phyloP scores from a whole-genome alignment of 2,113 vertebrate genomes.

The Progne subis region DNA sequence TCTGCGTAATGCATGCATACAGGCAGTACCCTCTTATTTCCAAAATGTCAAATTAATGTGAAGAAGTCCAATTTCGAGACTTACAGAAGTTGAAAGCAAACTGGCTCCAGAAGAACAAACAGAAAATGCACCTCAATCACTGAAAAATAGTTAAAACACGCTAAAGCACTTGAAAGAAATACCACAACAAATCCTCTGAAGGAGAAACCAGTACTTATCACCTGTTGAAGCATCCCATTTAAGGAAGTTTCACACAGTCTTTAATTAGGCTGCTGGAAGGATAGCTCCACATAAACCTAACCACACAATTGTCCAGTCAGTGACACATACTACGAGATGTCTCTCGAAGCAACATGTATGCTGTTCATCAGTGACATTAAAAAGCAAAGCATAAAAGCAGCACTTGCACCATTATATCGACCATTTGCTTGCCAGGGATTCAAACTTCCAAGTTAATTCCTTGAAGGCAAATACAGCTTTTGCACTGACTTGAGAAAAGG shows the following conservation, averaged over 20 bases:
- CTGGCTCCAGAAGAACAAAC: neutral
- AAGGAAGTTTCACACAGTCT: neutral
- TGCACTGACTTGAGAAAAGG: neutral
- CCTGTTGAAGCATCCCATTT: neutral
- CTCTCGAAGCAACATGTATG: neutral
- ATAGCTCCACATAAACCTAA: neutral
- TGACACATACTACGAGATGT: neutral
- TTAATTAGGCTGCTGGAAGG: neutral
- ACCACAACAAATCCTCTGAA: neutral
- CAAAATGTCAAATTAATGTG: neutral
- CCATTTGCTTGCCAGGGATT: neutral
- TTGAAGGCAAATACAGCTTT: neutral
- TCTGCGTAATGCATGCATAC: neutral
- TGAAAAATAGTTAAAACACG: neutral
- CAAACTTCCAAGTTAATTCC: neutral
- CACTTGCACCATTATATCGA: neutral
- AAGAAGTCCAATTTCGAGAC: neutral
- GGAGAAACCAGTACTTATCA: neutral
- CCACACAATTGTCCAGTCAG: neutral
- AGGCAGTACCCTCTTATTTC: neutral
- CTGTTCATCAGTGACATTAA: neutral
- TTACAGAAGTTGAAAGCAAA: neutral
- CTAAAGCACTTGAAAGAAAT: neutral
- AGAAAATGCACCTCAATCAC: neutral
- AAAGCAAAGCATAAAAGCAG: neutral